Evolutionary conservation across 2,113 vertebrate species (phyloP), one percentile per base, ranked within the genome.

Genomic region (Chamaetylas fuelleborni): DNA sequence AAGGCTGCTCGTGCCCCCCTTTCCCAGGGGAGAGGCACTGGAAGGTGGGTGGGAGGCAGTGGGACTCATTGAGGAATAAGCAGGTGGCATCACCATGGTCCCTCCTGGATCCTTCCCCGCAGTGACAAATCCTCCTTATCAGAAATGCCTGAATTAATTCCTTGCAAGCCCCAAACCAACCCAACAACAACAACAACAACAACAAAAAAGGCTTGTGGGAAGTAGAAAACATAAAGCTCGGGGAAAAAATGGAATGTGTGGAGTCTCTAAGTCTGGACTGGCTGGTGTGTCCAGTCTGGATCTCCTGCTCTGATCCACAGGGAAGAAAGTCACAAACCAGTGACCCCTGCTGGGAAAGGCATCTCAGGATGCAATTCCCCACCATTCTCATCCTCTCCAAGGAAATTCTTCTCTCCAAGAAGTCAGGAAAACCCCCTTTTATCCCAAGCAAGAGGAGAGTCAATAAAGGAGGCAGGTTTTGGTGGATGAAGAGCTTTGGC

Each of bases 361-460:
- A 28, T 2, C 64, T 77, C 34, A 17, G 60, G 65, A 13, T 14
- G 54, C 3, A 1, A 20, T 53, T 86, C 36, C 23, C 2, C 2
- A 8, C 23, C 16, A 0, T 3, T 10, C 60, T 60, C 8, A 64
- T 73, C 18, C 53, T 54, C 38, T 33, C 25, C 6, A 26, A 38
- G 31, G 22, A 34, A 48, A 72, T 33, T 4, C 33, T 38, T 34
- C n/a, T 15, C n/a, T 47, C 15, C 12, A 23, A 43, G 76, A 54
- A 12, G 0, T 7, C 6, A 2, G 26, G 14, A 15, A 33, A 6
- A 0, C 0, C 2, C 6, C 4, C 20, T 33, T 47, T 47, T 25
- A 29, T 22, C 36, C 28, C 16, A 23, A 72, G 47, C 31, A 51
- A 38, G 7, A 6, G 11, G 8, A n/a, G 26, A 53, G 19, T 7